Base-by-base conservation (phyloP, 2,113 vertebrate genomes). In the Erythrocercus mccallii region DNA sequence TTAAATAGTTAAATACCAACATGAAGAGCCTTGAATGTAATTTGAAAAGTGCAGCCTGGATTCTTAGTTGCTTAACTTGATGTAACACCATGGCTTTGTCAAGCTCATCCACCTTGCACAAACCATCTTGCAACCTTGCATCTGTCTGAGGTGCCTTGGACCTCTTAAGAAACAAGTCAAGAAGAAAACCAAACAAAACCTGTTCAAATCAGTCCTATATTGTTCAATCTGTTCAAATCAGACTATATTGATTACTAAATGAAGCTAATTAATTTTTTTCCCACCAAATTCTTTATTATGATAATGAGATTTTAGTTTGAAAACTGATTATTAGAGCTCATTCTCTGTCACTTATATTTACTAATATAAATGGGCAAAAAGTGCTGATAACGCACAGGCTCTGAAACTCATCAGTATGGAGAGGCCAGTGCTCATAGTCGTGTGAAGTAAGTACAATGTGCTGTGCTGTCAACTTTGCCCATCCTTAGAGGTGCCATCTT, bases 381-480 rank as follows among this genome's bases (percentile, higher is more conserved):
- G 20, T 6, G 4, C 44, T 30, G 56, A 31, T 50, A 94, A 56
- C 7, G 19, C 35, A 12, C 20, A 22, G 33, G 16, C 45, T 94
- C 78, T 77, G 79, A 88, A 92, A 70, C 51, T 42, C 33, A 28
- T 11, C 16, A 11, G 10, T 15, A 17, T 6, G 2, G 37, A 64
- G 57, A 73, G 15, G 9, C 50, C 64, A 45, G 5, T 15, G 17
- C 30, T 66, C 2, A 2, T 2, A 50, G 40, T 16, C 19, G 6
- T 0, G 1, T 24, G 33, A 53, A 56, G 17, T 12, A 76, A 50
- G 6, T 31, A 22, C 3, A 8, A 30, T 1, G 1, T 37, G 16
- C n/a, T 82, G 35, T 11, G 6, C n/a, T 15, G 1, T 35, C 31
- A 38, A 31, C 6, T 4, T 33, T 65, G 12, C 18, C 45, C 15